Evolutionary conservation across 2,888 invertebrate species (phyloP).

Genomic region (Eustalomyia histrio): DNA sequence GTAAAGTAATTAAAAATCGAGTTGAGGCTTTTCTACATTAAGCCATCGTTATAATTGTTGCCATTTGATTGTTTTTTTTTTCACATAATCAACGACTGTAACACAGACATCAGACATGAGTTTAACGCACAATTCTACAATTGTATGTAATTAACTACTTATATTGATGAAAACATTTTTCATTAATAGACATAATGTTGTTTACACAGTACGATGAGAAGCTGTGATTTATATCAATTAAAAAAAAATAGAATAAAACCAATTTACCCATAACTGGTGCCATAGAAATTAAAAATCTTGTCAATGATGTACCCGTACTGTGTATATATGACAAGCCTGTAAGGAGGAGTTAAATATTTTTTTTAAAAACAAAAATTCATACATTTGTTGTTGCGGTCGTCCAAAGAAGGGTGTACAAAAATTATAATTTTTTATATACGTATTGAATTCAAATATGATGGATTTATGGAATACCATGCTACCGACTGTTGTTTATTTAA

Average conservation of each 20-base stretch:
- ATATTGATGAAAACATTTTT: not conserved
- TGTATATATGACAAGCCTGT: conserved; percentile 67
- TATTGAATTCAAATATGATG: too few species aligned
- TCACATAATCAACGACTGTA: conserved; percentile 4
- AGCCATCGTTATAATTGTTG: not conserved
- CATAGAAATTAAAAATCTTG: conserved; percentile 78
- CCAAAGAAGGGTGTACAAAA: not conserved
- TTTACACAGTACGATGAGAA: conserved; percentile 23
- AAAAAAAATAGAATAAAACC: conserved; percentile 6
- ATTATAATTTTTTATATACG: not conserved
- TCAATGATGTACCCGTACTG: conserved; percentile 74
- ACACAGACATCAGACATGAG: not conserved
- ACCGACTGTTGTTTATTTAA: too few species aligned
- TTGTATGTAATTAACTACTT: not conserved
- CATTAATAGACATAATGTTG: not conserved
- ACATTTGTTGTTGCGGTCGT: not conserved
- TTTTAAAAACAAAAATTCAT: not conserved
- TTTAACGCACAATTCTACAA: not conserved
- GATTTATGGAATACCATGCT: too few species aligned
- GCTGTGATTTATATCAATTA: conserved; percentile 11
- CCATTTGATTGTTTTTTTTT: not conserved
- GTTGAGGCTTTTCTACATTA: too few species aligned
- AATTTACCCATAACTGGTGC: conserved; percentile 79
- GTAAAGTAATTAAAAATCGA: too few species aligned
- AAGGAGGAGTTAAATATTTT: conserved; percentile 58